Evolutionary conservation across 2,797 vertebrate genomes (phyloP), one percentile per base, ranked within the genome.

Genomic region (Clarias fuscus): DNA sequence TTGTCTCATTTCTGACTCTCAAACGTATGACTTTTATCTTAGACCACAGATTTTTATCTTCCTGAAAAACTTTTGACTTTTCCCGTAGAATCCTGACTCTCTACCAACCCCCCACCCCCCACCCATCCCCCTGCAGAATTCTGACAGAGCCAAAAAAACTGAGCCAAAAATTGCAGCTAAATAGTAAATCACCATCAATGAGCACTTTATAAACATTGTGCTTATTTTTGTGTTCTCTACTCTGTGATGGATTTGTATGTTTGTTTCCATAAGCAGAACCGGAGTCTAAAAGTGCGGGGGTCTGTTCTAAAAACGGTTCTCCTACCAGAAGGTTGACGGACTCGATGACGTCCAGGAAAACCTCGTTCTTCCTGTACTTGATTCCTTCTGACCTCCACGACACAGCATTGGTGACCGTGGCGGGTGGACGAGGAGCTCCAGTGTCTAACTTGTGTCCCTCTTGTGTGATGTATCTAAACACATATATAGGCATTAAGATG

Each of bases 361-460:
- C 97, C 91, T 97, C 97, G 0, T 97, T 97, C 91, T 97, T 97
- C 92, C 97, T 95, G 90, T 97, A 97, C 92, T 97, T 97, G 88
- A 97, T 97, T 85, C 97, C 97, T 91, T 97, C 97, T 0, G 97
- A 97, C 76, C 97, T 93, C 97, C 97, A 97, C 0, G 97, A 97
- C 40, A 97, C 97, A 0, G 97, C 97, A 0, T 97, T 97, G 53
- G 97, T 97, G 77, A 97, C 97, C 0, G 97, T 97, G 88, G 98
- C 98, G 0, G 98, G 98, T 0, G 98, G 98, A 64, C 98, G 96
- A 0, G 98, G 98, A 24, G 98, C 98, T 24, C 98, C 98, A 0
- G 98, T 99, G 93, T 99, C 98, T 88, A 99, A 93, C 93, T 99
- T 99, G 95, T 99, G 98, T 17, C 98, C 98, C 92, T 99, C 98